Evolutionary conservation across 1,140 invertebrate genomes (phyloP).

Genomic region (Lepidostoma basale): DNA sequence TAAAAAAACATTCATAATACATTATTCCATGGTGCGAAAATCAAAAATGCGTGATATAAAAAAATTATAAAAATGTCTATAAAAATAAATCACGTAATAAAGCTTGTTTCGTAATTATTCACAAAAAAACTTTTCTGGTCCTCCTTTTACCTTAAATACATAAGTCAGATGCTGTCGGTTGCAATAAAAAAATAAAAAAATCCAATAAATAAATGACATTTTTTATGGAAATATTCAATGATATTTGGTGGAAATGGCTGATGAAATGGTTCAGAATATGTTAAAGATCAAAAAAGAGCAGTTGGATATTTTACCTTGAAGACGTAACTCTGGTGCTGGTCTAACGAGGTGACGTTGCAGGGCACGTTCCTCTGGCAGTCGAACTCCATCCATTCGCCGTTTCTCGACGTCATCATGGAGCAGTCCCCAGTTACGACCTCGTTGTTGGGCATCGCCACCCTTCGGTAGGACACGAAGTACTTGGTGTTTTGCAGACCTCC

Average conservation of each 20-base stretch:
- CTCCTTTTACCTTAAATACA: slow-evolving; percentile 59
- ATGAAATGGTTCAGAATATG: not conserved
- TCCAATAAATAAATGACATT: slow-evolving; percentile 45
- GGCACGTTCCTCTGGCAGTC: slow-evolving; percentile 85
- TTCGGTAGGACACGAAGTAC: slow-evolving; percentile 79
- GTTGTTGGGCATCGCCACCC: slow-evolving; percentile 63
- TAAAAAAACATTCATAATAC: slow-evolving; percentile 9
- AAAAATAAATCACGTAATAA: slow-evolving; percentile 45
- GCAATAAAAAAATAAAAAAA: slow-evolving; percentile 55
- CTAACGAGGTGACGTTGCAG: slow-evolving; percentile 82
- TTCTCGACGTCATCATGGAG: slow-evolving; percentile 63
- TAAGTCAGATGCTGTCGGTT: slow-evolving; percentile 60
- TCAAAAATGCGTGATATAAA: slow-evolving; percentile 47
- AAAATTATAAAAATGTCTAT: slow-evolving; percentile 39
- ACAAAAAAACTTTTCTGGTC: slow-evolving; percentile 38
- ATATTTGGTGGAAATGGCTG: slow-evolving; percentile 26
- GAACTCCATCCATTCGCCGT: slow-evolving; percentile 76
- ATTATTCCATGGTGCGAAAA: slow-evolving; percentile 41
- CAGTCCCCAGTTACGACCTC: slow-evolving; percentile 68
- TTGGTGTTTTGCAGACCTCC: slow-evolving; percentile 85
- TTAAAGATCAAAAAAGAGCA: slow-evolving; percentile 43
- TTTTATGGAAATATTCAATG: not conserved
- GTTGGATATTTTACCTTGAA: slow-evolving; percentile 68
- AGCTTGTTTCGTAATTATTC: slow-evolving; percentile 44
- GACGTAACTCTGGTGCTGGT: slow-evolving; percentile 81